Conservation (phyloP, 2,113 vertebrate species). For the Haplotaxodon microlepis region DNA sequence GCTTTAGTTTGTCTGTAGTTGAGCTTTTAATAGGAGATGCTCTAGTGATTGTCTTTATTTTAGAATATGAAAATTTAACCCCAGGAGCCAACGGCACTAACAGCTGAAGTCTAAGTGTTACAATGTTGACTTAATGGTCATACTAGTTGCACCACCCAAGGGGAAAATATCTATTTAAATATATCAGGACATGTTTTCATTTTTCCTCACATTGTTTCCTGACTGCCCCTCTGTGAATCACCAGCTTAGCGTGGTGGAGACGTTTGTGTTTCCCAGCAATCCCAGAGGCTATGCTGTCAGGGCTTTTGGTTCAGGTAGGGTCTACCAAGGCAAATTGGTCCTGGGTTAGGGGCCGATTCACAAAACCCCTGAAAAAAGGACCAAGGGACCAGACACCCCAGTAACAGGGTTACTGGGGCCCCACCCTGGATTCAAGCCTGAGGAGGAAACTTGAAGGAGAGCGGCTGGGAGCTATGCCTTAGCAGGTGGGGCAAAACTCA, state of each 20-base stretch:
- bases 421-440: not conserved
- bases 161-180: not conserved
- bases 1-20: not conserved
- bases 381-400: not conserved
- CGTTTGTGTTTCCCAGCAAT: not conserved
- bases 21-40: not conserved
- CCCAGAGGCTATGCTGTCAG: not conserved
- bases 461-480: fast-evolving
- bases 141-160: not conserved
- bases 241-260: not conserved
- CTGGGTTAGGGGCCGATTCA: not conserved
- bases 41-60: not conserved
- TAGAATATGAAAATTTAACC: not conserved
- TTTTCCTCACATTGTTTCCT: not conserved
- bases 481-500: not conserved
- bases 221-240: not conserved
- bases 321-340: not conserved
- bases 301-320: not conserved
- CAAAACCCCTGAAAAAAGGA: not conserved
- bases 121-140: not conserved
- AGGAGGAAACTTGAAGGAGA: not conserved
- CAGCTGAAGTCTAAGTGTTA: not conserved
- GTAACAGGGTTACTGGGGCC: not conserved
- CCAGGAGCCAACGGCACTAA: not conserved
- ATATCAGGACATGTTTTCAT: not conserved